phyloP scores from a whole-genome alignment of 2,797 vertebrate species.

The Pachyuromys duprasi region DNA sequence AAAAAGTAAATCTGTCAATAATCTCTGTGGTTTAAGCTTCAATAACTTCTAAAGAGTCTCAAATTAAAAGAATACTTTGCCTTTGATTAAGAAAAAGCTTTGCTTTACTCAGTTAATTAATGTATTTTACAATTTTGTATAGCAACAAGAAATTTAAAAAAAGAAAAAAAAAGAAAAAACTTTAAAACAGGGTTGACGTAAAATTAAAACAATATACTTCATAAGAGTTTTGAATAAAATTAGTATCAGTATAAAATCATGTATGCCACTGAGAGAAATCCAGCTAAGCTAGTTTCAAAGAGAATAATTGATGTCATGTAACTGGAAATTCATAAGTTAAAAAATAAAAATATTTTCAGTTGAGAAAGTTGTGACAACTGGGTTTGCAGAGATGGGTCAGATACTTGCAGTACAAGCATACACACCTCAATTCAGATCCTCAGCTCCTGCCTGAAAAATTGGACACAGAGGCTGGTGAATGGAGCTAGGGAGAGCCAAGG shows the following conservation, averaged over 20 bases:
- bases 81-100: slow-evolving; percentile 4
- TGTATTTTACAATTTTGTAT: neutral
- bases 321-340: neutral
- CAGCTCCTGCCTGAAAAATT: neutral
- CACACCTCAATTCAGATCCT: neutral
- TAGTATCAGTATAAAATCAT: neutral
- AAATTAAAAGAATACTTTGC: slow-evolving; percentile 11
- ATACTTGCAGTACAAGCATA: neutral
- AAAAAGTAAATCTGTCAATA: neutral
- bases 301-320: neutral
- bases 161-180: too few relatives aligned
- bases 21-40: neutral
- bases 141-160: too few relatives aligned
- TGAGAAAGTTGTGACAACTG: neutral
- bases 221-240: neutral
- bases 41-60: neutral
- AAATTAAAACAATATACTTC: neutral
- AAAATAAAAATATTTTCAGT: neutral
- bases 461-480: neutral
- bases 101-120: slow-evolving; percentile 35
- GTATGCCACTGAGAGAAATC: neutral
- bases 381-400: neutral
- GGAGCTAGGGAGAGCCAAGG: neutral
- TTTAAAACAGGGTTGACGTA: neutral
- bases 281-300: neutral